These are phyloP conservation scores for Eubucco bourcierii DNA, from an alignment of 2,113 vertebrate species.

Conservation along the genomic window DNA sequence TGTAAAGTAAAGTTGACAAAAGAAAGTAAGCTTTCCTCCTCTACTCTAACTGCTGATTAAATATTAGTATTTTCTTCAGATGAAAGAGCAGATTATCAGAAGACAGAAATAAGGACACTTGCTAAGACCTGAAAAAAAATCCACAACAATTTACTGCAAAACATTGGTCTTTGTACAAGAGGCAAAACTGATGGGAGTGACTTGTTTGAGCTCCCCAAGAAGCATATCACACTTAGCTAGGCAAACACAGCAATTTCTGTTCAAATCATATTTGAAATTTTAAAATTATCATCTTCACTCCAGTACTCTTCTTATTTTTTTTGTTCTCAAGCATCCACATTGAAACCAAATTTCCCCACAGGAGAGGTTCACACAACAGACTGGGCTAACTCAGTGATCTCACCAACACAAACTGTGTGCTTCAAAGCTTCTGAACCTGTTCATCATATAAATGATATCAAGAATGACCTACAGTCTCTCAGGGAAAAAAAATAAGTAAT, in stretches of 20 bases:
- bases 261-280: neutral
- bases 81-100: neutral
- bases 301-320: neutral
- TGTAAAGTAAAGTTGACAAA: neutral
- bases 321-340: neutral
- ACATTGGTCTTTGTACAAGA: neutral
- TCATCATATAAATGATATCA: neutral
- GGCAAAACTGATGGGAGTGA: neutral
- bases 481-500: neutral
- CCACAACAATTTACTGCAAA: neutral
- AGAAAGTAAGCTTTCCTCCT: neutral
- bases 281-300: neutral
- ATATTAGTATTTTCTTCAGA: neutral
- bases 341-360: neutral
- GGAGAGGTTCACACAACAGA: neutral
- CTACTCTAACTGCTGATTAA: neutral
- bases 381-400: neutral
- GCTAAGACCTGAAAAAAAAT: neutral
- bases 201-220: neutral
- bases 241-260: neutral
- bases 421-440: neutral
- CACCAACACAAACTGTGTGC: fast-evolving
- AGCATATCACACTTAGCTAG: neutral
- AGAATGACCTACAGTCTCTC: neutral
- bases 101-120: neutral